Evolutionary conservation across 2,797 vertebrate genomes (phyloP).

Genomic region (Macropodus opercularis): DNA sequence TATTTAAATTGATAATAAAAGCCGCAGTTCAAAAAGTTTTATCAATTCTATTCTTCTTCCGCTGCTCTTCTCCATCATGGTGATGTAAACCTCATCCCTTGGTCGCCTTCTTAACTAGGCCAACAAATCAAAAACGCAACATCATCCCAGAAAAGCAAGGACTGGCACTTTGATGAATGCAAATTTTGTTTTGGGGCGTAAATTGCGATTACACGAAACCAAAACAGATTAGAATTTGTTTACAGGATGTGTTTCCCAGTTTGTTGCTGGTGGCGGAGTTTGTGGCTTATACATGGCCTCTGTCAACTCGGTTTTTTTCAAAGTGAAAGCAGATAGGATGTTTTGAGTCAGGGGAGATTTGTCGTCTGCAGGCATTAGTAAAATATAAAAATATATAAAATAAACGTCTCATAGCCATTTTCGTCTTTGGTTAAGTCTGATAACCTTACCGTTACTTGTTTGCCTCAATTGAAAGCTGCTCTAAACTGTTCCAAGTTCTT

Average conservation of each 20-base stretch:
- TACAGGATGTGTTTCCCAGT: slow-evolving; percentile 27
- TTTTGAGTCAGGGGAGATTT: slow-evolving; percentile 10
- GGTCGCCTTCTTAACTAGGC: slow-evolving; percentile 25
- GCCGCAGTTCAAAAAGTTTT: no score
- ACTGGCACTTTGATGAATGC: slow-evolving; percentile 61
- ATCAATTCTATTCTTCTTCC: no score
- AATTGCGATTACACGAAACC: slow-evolving; percentile 38
- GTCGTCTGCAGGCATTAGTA: slow-evolving; percentile 31
- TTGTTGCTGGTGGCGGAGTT: slow-evolving; percentile 12
- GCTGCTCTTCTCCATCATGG: no score
- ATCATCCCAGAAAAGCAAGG: slow-evolving; percentile 14
- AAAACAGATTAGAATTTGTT: slow-evolving; percentile 48
- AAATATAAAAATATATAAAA: slow-evolving; percentile 11
- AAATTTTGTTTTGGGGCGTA: slow-evolving; percentile 54
- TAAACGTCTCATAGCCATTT: slow-evolving; percentile 7
- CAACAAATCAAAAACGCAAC: slow-evolving; percentile 29
- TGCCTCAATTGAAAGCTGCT: no score
- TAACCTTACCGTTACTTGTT: slow-evolving; percentile 3
- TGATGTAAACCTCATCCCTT: neutral
- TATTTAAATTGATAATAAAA: no score
- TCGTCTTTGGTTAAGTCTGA: slow-evolving; percentile 21
- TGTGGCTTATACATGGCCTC: slow-evolving; percentile 10
- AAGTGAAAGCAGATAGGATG: slow-evolving; percentile 18
- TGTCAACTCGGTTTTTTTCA: slow-evolving; percentile 10
- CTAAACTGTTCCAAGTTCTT: no score